phyloP scores from a whole-genome alignment of 2,888 invertebrate species.

The Cosmopolites sordidus region DNA sequence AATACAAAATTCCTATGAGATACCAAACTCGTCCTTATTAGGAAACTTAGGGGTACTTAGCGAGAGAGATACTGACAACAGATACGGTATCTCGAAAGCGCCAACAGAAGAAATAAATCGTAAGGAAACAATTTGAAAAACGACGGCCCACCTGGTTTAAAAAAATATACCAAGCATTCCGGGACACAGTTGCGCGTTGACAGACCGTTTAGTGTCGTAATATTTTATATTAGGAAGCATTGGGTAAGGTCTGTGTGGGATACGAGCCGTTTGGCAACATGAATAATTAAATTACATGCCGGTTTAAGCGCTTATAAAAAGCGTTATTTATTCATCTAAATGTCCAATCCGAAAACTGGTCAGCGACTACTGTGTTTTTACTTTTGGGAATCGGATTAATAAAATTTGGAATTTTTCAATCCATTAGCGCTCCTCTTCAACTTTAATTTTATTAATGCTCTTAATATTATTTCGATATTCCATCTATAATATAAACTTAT shows the following conservation, averaged over 20 bases:
- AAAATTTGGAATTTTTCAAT: too few relatives aligned
- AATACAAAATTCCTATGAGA: slow-evolving; percentile 6
- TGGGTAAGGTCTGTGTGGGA: neutral
- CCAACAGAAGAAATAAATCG: slow-evolving; percentile 14
- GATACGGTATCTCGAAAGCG: slow-evolving; percentile 11
- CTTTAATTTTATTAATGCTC: too few relatives aligned
- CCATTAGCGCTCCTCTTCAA: too few relatives aligned
- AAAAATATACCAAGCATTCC: slow-evolving; percentile 16
- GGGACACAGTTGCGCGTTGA: slow-evolving; percentile 17
- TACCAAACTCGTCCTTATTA: slow-evolving; percentile 1
- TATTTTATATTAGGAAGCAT: slow-evolving; percentile 13
- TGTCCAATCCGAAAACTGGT: too few relatives aligned
- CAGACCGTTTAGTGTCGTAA: slow-evolving; percentile 14
- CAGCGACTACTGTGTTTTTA: too few relatives aligned
- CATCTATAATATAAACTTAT: too few relatives aligned
- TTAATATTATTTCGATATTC: too few relatives aligned
- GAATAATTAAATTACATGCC: too few relatives aligned
- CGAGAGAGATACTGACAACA: slow-evolving; percentile 7
- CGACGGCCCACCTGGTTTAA: slow-evolving; percentile 21
- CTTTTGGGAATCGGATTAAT: too few relatives aligned
- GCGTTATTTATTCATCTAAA: too few relatives aligned
- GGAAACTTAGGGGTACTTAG: neutral
- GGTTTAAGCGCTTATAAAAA: too few relatives aligned
- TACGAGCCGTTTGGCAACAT: neutral
- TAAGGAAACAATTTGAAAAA: slow-evolving; percentile 21